Evolutionary conservation across 1,140 invertebrate species (phyloP).

Genomic region (Ephestia elutella): DNA sequence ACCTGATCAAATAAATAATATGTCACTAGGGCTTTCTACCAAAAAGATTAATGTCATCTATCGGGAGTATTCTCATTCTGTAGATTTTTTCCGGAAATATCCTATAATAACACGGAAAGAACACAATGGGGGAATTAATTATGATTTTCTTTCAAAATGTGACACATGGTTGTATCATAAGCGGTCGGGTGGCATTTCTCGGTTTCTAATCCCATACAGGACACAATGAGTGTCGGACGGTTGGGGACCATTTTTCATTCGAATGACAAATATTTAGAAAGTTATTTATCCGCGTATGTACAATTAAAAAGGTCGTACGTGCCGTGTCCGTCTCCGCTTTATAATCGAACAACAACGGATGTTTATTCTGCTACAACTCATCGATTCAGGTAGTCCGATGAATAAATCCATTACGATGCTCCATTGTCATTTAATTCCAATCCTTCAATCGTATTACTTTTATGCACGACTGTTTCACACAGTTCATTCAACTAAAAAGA

Average conservation of each 20-base stretch:
- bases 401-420: slow-evolving; percentile 55
- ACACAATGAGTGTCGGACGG: slow-evolving; percentile 43
- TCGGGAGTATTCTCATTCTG: slow-evolving; percentile 17
- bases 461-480: slow-evolving; percentile 29
- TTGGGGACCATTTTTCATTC: slow-evolving; percentile 63
- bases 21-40: slow-evolving; percentile 21
- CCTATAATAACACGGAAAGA: slow-evolving; percentile 45
- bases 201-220: slow-evolving; percentile 66
- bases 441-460: slow-evolving; percentile 40
- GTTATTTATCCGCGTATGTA: slow-evolving; percentile 61
- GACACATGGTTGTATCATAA: slow-evolving; percentile 47
- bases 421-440: slow-evolving; percentile 45
- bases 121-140: slow-evolving; percentile 47
- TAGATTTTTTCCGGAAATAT: slow-evolving; percentile 46
- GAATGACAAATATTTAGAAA: slow-evolving; percentile 71
- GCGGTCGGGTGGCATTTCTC: slow-evolving; percentile 57
- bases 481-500: slow-evolving; percentile 33
- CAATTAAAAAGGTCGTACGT: slow-evolving; percentile 46
- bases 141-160: slow-evolving; percentile 43
- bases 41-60: slow-evolving; percentile 24
- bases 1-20: slow-evolving; percentile 11
- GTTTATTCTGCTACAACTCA: slow-evolving; percentile 57
- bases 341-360: slow-evolving; percentile 50
- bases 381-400: slow-evolving; percentile 58
- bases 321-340: slow-evolving; percentile 39